A percentile compares a stretch with the other conserved stretches of the same genome.
Conservation (phyloP, 92 coral and sea anemone genomes). For the Zoanthus sociatus region DNA sequence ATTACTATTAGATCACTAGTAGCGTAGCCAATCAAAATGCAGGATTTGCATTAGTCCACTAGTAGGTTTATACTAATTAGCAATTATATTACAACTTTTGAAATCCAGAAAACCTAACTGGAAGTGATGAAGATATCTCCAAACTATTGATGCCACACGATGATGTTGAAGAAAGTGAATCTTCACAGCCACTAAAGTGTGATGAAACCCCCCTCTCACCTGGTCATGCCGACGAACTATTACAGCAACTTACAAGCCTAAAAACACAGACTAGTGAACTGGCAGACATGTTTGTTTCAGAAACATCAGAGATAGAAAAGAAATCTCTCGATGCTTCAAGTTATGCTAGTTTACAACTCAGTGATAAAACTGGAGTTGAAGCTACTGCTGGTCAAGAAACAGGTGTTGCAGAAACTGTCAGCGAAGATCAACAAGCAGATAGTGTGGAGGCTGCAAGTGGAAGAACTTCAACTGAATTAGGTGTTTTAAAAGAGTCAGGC, state of each 20-base stretch:
- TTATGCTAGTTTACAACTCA: neutral
- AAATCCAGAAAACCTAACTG: constrained; percentile 65
- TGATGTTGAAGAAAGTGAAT: constrained; percentile 58
- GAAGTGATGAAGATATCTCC: constrained; percentile 83
- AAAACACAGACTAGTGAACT: constrained; percentile 43
- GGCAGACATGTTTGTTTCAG: constrained; percentile 26
- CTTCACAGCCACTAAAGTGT: neutral
- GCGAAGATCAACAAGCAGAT: neutral
- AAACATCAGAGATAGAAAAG: constrained; percentile 4
- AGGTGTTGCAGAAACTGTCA: neutral
- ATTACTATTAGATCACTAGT: too few species aligned
- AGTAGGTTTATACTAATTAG: neutral
- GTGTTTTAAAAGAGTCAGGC: neutral
- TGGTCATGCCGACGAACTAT: constrained; percentile 21
- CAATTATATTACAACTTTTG: neutral
- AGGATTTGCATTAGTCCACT: too few species aligned
- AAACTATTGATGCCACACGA: constrained; percentile 78
- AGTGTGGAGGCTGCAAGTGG: neutral
- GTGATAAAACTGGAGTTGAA: neutral
- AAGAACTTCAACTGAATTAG: constrained; percentile 15
- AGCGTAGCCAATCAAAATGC: too few species aligned
- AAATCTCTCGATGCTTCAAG: neutral
- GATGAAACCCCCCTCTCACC: constrained; percentile 22
- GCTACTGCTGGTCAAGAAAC: neutral
- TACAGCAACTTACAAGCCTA: constrained; percentile 24